phyloP scores from a whole-genome alignment of 2,113 vertebrate genomes.

The rabbit (Oryctolagus cuniculus) region mOryCun1.1 NC_091443.1:53724001-53724500 shows the following conservation, averaged over 20 bases:
- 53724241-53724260: no score
- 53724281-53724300: background rate
- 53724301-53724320: background rate
- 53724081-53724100: conserved; percentile 6
- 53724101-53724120: background rate
- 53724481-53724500: background rate
- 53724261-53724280: background rate
- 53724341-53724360: background rate
- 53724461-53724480: background rate
- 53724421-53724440: background rate
- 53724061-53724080: background rate
- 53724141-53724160: no score
- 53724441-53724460: background rate
- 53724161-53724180: background rate
- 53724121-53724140: background rate
- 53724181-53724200: background rate
- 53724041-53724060: background rate
- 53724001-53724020: background rate
- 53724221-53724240: background rate
- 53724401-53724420: background rate
- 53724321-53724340: background rate
- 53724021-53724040: background rate
- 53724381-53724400: background rate
- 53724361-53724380: background rate
- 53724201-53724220: background rate